These are phyloP conservation scores for Alentia gelatinosa DNA, from an alignment of 2,888 invertebrate genomes.

Conservation along the genomic window DNA sequence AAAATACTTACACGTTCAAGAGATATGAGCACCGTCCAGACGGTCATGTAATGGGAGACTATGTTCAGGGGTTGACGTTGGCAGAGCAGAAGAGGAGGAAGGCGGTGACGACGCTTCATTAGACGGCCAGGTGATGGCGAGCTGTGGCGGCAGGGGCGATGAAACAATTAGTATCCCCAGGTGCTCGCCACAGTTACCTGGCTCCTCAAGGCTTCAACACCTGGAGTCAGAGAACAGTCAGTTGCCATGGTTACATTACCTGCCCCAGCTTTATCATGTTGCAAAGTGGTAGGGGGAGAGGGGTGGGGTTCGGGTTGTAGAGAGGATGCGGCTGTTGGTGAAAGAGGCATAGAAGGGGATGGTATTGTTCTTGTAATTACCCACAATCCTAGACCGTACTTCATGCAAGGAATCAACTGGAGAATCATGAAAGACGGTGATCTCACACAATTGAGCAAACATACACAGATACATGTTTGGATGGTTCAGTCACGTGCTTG, in stretches of 20 bases:
- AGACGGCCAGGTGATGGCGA: not conserved
- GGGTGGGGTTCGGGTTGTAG: not conserved
- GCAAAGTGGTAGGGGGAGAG: not conserved
- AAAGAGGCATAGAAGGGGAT: too few relatives aligned
- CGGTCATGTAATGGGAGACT: too few relatives aligned
- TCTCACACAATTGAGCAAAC: too few relatives aligned
- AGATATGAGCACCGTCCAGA: too few relatives aligned
- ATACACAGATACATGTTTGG: too few relatives aligned
- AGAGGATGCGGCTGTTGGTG: too few relatives aligned
- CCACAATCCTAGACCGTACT: too few relatives aligned
- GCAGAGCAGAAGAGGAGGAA: not conserved
- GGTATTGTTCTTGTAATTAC: too few relatives aligned
- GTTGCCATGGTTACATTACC: not conserved
- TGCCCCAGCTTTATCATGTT: not conserved
- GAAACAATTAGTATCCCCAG: slow-evolving; percentile 15
- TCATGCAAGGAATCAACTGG: too few relatives aligned
- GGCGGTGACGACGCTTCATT: not conserved
- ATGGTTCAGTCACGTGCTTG: too few relatives aligned
- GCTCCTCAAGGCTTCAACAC: not conserved
- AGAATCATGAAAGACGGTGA: too few relatives aligned
- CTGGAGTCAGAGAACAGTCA: not conserved
- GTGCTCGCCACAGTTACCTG: slow-evolving; percentile 9
- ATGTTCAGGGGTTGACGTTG: not conserved
- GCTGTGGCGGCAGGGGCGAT: not conserved
- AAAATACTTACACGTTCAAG: too few relatives aligned